Conservation (phyloP, 1,140 invertebrate genomes). For the Leptoteleia sp. region DNA sequence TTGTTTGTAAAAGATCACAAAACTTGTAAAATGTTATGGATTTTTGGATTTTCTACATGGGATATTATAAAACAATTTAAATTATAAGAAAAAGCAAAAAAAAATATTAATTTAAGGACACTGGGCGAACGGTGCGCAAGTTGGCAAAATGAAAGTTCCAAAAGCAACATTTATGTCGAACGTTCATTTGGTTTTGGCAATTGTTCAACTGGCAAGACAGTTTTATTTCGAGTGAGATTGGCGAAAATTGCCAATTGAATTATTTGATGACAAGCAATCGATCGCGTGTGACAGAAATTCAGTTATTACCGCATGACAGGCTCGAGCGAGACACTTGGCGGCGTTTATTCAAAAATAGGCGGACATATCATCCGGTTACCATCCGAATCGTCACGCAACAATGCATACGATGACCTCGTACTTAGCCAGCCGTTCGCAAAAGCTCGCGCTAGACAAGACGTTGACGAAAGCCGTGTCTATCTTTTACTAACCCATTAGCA, state of each 20-base stretch:
- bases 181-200: too few species aligned
- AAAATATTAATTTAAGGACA: too few species aligned
- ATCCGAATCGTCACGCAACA: constrained; percentile 73
- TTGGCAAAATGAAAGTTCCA: too few species aligned
- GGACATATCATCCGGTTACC: constrained; percentile 61
- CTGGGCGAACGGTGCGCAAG: too few species aligned
- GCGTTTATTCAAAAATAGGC: constrained; percentile 67
- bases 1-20: too few species aligned
- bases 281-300: constrained; percentile 52
- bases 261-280: constrained; percentile 31
- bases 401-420: constrained; percentile 72
- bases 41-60: too few species aligned
- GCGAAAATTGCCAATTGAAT: constrained; percentile 19
- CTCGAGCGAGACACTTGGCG: constrained; percentile 60
- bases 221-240: constrained; percentile 48
- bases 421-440: constrained; percentile 67
- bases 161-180: too few species aligned
- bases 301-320: constrained; percentile 47
- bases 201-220: constrained; percentile 5
- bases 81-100: too few species aligned
- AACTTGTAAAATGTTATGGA: too few species aligned
- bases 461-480: constrained; percentile 66
- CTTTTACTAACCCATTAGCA: constrained; percentile 60
- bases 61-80: too few species aligned
- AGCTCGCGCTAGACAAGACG: constrained; percentile 64